phyloP scores from a whole-genome alignment of 2,113 vertebrate genomes.

The Hippotragus niger region DNA sequence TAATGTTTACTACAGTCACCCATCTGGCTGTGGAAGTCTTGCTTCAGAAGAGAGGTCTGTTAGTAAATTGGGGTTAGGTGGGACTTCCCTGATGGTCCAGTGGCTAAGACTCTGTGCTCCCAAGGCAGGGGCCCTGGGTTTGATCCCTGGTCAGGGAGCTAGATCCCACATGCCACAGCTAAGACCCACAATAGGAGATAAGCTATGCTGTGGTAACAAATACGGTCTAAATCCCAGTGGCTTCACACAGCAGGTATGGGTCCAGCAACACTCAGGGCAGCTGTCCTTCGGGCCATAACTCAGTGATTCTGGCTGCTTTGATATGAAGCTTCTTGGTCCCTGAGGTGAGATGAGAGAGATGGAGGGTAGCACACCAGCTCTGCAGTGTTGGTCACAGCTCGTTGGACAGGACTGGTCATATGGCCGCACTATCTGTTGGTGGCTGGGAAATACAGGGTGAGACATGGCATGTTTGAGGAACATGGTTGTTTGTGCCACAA shows the following conservation, averaged over 20 bases:
- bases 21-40: neutral
- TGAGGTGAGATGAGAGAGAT: neutral
- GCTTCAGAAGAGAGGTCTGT: neutral
- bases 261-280: neutral
- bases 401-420: neutral
- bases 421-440: neutral
- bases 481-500: neutral
- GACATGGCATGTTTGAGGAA: neutral
- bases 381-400: rapidly evolving
- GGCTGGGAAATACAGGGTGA: neutral
- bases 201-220: neutral
- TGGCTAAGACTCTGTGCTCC: neutral
- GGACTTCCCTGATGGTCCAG: neutral
- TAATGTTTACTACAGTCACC: rapidly evolving
- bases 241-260: neutral
- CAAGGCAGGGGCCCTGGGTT: neutral
- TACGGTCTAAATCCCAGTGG: neutral
- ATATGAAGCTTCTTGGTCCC: neutral
- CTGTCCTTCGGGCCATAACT: neutral
- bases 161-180: neutral
- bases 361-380: neutral
- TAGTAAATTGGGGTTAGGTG: rapidly evolving
- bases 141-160: neutral
- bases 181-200: neutral
- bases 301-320: neutral